Evolutionary conservation across 2,113 vertebrate species (phyloP), one percentile per base, ranked within the genome.

Genomic region (Coregonus clupeaformis): DNA sequence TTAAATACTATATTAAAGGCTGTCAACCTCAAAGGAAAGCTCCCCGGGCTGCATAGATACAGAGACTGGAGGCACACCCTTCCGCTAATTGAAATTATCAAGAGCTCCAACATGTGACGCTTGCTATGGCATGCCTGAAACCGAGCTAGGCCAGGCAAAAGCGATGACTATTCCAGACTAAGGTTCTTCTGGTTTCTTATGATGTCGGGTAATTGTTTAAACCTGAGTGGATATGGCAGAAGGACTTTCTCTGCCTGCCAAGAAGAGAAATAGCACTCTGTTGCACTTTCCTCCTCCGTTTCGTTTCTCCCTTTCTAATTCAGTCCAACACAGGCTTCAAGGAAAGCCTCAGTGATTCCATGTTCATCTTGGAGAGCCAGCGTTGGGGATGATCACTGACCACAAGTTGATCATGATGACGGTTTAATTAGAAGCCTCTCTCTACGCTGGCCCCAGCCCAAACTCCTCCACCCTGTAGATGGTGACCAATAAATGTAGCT

Each of bases 351-450:
- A 90, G 79, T 77, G 90, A 81, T 85, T 86, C 89, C 88, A 89
- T 88, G 90, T 91, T 92, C 88, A 87, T 91, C 84, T 89, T 85
- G 84, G 87, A 88, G 89, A 86, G 87, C 78, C 85, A 84, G 83
- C 87, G 85, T 91, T 86, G 84, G 84, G 81, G 89, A 93, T 89
- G 86, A 92, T 92, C 87, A 71, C 87, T 83, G 85, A 91, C 93
- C 91, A 77, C 90, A 88, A 89, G 90, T 92, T 91, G 92, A 94
- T 93, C 93, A 93, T 93, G 92, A 93, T 93, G 92, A 89, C 90
- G 88, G 87, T 92, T 93, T 94, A 94, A 94, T 94, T 94, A 94
- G 90, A 93, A 94, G 91, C 89, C 90, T 92, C 90, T 92, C 90
- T 90, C 86, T 88, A 42, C 7, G 83, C 89, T 92, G 92, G 89